These are phyloP conservation scores for Megastigmus dorsalis DNA, from an alignment of 2,888 invertebrate genomes.

Conservation along the genomic window DNA sequence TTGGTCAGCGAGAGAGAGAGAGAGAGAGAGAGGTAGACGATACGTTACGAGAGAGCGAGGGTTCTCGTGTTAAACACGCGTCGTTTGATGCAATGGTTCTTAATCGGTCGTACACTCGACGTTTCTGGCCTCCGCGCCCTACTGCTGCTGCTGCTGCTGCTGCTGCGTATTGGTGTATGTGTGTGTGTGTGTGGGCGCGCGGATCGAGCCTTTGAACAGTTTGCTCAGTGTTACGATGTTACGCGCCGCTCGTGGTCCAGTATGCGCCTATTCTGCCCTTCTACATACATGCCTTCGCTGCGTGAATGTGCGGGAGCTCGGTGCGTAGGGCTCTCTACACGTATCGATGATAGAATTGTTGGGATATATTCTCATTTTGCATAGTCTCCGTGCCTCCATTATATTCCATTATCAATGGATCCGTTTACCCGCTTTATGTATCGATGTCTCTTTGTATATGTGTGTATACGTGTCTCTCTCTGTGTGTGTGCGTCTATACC, in stretches of 20 bases:
- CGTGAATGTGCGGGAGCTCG: not conserved
- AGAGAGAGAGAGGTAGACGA: not conserved
- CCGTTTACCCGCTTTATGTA: too few species aligned
- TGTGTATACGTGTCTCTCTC: too few species aligned
- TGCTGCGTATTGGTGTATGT: too few species aligned
- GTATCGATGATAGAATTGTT: not conserved
- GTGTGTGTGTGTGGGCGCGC: not conserved
- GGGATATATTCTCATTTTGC: conserved; percentile 7
- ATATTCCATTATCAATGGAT: too few species aligned
- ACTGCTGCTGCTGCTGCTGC: too few species aligned
- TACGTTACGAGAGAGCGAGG: not conserved
- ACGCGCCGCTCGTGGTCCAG: not conserved
- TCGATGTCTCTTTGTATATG: too few species aligned
- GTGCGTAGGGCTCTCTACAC: not conserved
- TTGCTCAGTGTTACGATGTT: not conserved
- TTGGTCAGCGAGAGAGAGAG: not conserved
- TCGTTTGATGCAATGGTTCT: conserved; percentile 34
- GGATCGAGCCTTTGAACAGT: conserved; percentile 17
- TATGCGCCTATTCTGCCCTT: not conserved
- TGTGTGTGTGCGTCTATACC: too few species aligned
- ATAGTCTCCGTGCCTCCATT: not conserved
- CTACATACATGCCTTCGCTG: not conserved
- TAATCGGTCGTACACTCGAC: conserved; percentile 27
- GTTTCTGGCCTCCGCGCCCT: conserved; percentile 15
- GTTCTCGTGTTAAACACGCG: conserved; percentile 29